Base-by-base conservation (phyloP, 2,797 vertebrate species). In the Falco berigora region DNA sequence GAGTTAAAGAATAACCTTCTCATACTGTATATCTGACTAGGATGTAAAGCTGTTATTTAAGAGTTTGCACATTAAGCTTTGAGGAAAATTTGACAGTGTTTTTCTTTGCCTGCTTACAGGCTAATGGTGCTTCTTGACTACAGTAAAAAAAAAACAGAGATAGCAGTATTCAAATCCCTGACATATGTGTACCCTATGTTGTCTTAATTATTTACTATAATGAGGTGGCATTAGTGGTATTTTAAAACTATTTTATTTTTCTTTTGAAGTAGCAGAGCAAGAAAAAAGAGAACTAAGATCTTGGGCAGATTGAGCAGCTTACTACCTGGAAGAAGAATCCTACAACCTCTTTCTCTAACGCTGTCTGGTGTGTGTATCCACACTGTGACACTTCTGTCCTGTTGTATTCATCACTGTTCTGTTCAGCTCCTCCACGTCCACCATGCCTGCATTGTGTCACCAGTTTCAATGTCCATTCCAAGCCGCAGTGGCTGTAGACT, bases 1-100 rank as follows among this genome's bases (percentile, higher is more conserved):
- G 74, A 80, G n/a, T 91, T 92, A 59, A 89, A 84, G 78, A 93
- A 66, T 76, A 90, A 62, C 89, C 82, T 94, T 82, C 44, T 64
- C 28, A 2, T 88, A 30, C 62, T 64, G 10, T 89, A 19, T 49
- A 27, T 67, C 90, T 92, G 62, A 4, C 42, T 64, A 40, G 86
- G 52, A 11, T 58, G 73, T 63, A 64, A 85, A 90, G 78, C 81
- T 61, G 62, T 74, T 96, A 66, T 85, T 92, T 56, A 75, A 81
- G 73, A 73, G 71, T 21, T 90, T 5, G 12, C 69, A 67, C 4
- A 1, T 91, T 56, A 36, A 59, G n/a, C 79, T 87, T 40, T 67
- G 64, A 91, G 74, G 19, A 61, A 18, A 67, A 83, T 76, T 89
- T 80, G 38, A 68, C 44, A 7, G 21, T 34, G 34, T 8, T 85